Base-by-base conservation (phyloP, 2,113 vertebrate genomes). In the Callithrix jacchus region DNA sequence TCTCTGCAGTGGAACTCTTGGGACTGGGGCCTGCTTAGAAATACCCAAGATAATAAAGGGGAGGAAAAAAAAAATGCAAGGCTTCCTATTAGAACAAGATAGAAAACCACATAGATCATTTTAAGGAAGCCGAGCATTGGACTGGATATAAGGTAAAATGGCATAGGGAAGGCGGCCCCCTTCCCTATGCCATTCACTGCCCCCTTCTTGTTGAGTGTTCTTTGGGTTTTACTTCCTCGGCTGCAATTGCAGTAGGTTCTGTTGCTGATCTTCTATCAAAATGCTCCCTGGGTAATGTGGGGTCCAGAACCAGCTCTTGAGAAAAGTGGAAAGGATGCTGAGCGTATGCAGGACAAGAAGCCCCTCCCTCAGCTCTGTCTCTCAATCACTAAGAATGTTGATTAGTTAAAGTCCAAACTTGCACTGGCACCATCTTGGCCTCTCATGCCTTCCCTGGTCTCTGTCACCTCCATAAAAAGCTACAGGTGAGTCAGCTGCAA, bases 11-110 rank as follows among this genome's bases (percentile, higher is more conserved):
- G 94, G 83, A 80, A 91, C 84, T 94, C 89, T 79, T 68, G 92
- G 93, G 94, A 89, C 87, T 37, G 47, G n/a, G 40, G 64, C 95
- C 86, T 96, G 77, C 95, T 94, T 91, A 66, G 93, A 97, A 97
- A 95, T 97, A 81, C 76, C 80, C 66, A 71, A 79, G 89, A 97
- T 84, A 95, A 96, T 20, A 11, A 76, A 79, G 64, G 71, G 12
- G 35, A 17, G 1, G 1, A 4, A 42, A 68, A 66, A 32, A 32
- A 35, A 64, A 54, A n/a, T 30, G 93, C 64, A 66, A 64, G 23
- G 23, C 56, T 71, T 93, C 64, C 95, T 94, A 77, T 68, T 87
- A 37, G 89, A 96, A 83, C 61, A 68, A 89, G 74, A 16, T 64
- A 87, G 73, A 93, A 87, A 94, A 73, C 54, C 73, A 80, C 73